Conservation (phyloP, 1,140 invertebrate species). For the Ceratina japonica region DNA sequence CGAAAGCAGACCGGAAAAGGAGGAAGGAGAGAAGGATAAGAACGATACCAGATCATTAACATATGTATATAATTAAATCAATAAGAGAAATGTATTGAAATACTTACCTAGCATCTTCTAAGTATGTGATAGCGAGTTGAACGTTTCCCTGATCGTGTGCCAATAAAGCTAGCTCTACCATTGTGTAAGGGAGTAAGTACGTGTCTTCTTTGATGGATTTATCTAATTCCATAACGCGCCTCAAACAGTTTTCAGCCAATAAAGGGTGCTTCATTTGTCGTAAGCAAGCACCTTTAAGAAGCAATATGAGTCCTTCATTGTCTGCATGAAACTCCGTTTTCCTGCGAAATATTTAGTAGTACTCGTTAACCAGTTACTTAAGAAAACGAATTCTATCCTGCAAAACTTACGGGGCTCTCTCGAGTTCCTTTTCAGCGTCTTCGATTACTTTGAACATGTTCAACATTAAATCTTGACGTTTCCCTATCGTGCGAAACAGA, state of each 20-base stretch:
- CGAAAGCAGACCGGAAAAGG: slow-evolving; percentile 55
- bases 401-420: slow-evolving; percentile 67
- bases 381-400: slow-evolving; percentile 7
- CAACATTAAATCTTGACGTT: slow-evolving; percentile 84
- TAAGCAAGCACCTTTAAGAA: slow-evolving; percentile 93
- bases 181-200: slow-evolving; percentile 92
- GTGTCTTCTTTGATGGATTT: slow-evolving; percentile 90
- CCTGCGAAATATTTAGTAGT: slow-evolving; percentile 56
- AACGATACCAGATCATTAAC: slow-evolving; percentile 3
- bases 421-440: slow-evolving; percentile 79
- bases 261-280: slow-evolving; percentile 85
- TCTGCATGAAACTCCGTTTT: slow-evolving; percentile 85
- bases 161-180: slow-evolving; percentile 91
- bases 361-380: neutral
- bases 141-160: slow-evolving; percentile 84
- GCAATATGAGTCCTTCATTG: slow-evolving; percentile 87
- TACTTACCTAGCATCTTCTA: slow-evolving; percentile 92
- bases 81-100: neutral
- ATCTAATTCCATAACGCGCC: slow-evolving; percentile 84
- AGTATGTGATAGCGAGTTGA: slow-evolving; percentile 84
- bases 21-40: too few species aligned
- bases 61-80: neutral
- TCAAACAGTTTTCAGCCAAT: slow-evolving; percentile 89
- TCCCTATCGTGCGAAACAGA: slow-evolving; percentile 91
- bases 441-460: slow-evolving; percentile 88